These are phyloP conservation scores for Streblospio benedicti DNA, from an alignment of 1,140 invertebrate genomes.

Conservation along the genomic window DNA sequence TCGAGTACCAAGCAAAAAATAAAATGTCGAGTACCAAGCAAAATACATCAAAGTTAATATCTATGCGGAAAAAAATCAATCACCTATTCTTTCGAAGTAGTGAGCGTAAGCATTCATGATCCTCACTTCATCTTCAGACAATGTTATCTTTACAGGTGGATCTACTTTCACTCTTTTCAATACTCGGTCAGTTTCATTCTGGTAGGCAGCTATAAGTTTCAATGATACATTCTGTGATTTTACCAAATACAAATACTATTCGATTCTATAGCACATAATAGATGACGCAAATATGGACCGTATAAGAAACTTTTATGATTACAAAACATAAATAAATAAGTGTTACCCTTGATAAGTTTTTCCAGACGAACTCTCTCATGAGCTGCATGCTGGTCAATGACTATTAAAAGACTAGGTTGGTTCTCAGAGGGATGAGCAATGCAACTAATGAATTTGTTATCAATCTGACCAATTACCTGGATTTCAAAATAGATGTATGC, in stretches of 20 bases:
- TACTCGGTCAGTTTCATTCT: background rate
- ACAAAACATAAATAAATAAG: too few species aligned
- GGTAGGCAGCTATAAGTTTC: too few species aligned
- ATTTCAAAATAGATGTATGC: constrained; percentile 14
- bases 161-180: constrained; percentile 26
- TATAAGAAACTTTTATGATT: too few species aligned
- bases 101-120: constrained; percentile 39
- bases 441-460: constrained; percentile 64
- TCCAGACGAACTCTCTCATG: constrained; percentile 64
- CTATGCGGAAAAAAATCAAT: too few species aligned
- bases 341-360: constrained; percentile 41
- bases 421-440: background rate
- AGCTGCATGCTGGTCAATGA: constrained; percentile 70
- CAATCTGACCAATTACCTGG: constrained; percentile 58
- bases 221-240: too few species aligned
- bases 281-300: too few species aligned
- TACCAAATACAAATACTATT: too few species aligned
- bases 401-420: constrained; percentile 47
- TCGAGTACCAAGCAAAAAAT: too few species aligned
- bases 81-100: constrained; percentile 44
- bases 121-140: constrained; percentile 42
- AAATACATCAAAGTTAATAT: too few species aligned
- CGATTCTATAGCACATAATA: too few species aligned
- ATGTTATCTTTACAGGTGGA: constrained; percentile 33
- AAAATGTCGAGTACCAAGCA: too few species aligned